Conservation (phyloP, 2,797 vertebrate genomes). For the Gorsachius magnificus region DNA sequence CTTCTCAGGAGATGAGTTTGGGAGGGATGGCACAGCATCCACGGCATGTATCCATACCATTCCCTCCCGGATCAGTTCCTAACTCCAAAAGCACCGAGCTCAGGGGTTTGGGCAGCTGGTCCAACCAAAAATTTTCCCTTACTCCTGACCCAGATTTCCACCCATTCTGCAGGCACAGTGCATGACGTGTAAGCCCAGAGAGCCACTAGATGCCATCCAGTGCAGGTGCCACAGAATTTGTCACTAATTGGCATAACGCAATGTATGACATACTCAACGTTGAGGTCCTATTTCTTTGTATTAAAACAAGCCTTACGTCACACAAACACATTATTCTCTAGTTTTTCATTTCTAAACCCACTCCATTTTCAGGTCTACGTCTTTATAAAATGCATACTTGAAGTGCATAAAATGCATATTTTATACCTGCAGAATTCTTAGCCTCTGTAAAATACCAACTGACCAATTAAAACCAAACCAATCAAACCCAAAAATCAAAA, state of each 20-base stretch:
- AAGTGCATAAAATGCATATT: neutral
- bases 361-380: neutral
- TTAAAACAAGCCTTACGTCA: neutral
- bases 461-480: neutral
- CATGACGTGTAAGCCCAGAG: neutral
- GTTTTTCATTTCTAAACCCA: neutral
- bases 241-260: neutral
- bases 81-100: neutral
- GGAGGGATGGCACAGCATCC: neutral
- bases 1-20: neutral
- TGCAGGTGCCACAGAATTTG: neutral
- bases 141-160: neutral
- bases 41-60: rapidly evolving
- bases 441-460: neutral
- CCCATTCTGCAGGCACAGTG: rapidly evolving
- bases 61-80: neutral
- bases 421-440: neutral
- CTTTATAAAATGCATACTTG: neutral
- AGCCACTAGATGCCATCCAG: neutral
- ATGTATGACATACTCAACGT: neutral
- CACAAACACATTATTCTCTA: neutral
- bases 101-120: neutral
- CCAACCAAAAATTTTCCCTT: neutral
- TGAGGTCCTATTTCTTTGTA: neutral
- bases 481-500: neutral